Base-by-base conservation (phyloP, 2,113 vertebrate genomes). In the Etheostoma cragini region DNA sequence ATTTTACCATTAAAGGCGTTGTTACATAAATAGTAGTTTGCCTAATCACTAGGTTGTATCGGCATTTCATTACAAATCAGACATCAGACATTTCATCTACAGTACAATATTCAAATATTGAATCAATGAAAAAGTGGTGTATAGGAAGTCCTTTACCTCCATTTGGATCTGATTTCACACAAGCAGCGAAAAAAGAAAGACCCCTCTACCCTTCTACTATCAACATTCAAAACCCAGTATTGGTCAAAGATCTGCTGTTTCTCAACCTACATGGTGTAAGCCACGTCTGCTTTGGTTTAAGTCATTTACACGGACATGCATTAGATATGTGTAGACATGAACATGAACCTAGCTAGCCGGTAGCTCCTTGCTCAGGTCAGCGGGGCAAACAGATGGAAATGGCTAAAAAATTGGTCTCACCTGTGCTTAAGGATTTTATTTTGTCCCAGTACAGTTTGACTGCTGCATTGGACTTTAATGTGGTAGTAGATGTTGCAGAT, bases 351-450 rank as follows among this genome's bases (percentile, higher is more conserved):
- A n/a, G 65, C 73, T 24, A 65, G 68, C 86, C 74, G 19, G 72
- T 84, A 87, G 85, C 77, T 80, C 26, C 65, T 17, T 67, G 53
- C 46, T 66, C 71, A 78, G 90, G 92, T 90, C 86, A 89, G 46
- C 42, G 16, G 86, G 89, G 24, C 85, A 90, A 54, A 26, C 33
- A 30, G 5, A 81, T 58, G 77, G 84, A 81, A 85, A 91, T 87
- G 80, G 83, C 79, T 76, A 63, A 64, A 85, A 92, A 95, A 93
- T 91, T 63, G 86, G 16, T 88, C 82, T 91, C 92, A 91, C 81
- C 85, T 92, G 88, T 73, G 76, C 70, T 87, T 80, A 81, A 82
- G 72, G 71, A 62, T 76, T 63, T 77, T 8, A 7, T 38, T 69
- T 73, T 19, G 50, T 70, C 38, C 42, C 71, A 54, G 50, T 52